Base-by-base conservation (phyloP, 2,113 vertebrate genomes). In the Centrocercus urophasianus region DNA sequence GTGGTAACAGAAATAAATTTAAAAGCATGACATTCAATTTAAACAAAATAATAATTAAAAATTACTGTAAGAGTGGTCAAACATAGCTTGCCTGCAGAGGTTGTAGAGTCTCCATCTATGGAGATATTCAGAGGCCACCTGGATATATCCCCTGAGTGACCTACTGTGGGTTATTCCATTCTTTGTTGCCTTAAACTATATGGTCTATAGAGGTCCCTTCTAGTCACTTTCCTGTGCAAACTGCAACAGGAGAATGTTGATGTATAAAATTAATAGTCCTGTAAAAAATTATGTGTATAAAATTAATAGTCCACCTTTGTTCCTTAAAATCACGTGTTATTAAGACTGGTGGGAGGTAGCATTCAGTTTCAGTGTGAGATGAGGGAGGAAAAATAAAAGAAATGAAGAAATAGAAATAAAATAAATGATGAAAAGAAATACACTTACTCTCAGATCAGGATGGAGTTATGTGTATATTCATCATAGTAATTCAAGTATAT, bases 11-110 rank as follows among this genome's bases (percentile, higher is more conserved):
- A 3, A 27, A 57, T 3, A 69, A 80, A 81, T 11, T 42, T 16
- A 69, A 86, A 88, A 42, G 10, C 4, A 30, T 18, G 73, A 43
- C 38, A 52, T 70, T 59, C 28, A 19, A 24, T 59, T 64, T 64
- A 65, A 81, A 43, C 1, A 28, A 43, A 61, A 65, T n/a, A 34
- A 65, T 36, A 36, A 25, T 38, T 38, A 38, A 38, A 88, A 1
- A 18, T 0, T 47, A 36, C 15, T 57, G 2, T 17, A 13, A 28
- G 10, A 3, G 11, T n/a, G 16, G 11, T 6, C 3, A 43, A 82
- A 75, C 9, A 43, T 3, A 17, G 24, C 24, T 64, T 64, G 34
- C 28, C 36, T 27, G 32, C 36, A 56, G 36, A 24, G 52, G 50
- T 28, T 30, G 25, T 64, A 27, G 15, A 40, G 16, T 40, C 16